Evolutionary conservation across 64 coral and sea anemone genomes (phyloP), one percentile per base, ranked within the genome.

Genomic region (Stichodactyla helianthus): DNA sequence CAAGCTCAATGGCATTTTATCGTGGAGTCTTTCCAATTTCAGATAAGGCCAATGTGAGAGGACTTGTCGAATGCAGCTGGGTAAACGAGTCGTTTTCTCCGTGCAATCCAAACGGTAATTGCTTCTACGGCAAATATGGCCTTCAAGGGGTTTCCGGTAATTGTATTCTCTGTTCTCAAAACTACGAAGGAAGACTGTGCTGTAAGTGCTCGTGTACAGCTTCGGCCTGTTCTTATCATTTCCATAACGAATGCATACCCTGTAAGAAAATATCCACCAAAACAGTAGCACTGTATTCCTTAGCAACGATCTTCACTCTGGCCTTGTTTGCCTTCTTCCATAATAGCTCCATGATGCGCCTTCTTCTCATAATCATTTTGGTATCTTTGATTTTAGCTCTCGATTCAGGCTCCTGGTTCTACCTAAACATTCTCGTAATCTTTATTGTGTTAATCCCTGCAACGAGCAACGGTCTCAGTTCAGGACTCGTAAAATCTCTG

Each of bases 381-480:
- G 67, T 71, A 71, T 71, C 67, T 71, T 27, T 71, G 20, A 27
- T 27, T 71, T 71, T 71, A 71, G 25, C 67, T 71, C 20, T 71
- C 7, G 67, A 71, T 20, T 71, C 67, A 22, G 67, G 67, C 18
- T 71, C 67, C 0, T 71, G 67, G 67, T 19, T 71, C 18, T 71
- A 71, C 67, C 18, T 71, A 20, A 71, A 71, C 18, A 22, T 71
- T 71, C 20, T 71, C 13, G 6, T 71, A 71, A 19, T 71, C 20
- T 11, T 71, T 26, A 71, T 71, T 7, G 10, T 71, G 7, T 27
- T 71, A 20, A 71, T 71, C 25, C 67, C 67, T 71, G 67, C 67
- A 22, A 71, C 67, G 13, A 71, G 11, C 20, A 71, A 71, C 20
- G 67, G 67, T 22, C 67, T 71, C 25, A 71, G 67, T 27, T 71